phyloP scores from a whole-genome alignment of 2,113 vertebrate species.

The Petrocephalus zakoni region DNA sequence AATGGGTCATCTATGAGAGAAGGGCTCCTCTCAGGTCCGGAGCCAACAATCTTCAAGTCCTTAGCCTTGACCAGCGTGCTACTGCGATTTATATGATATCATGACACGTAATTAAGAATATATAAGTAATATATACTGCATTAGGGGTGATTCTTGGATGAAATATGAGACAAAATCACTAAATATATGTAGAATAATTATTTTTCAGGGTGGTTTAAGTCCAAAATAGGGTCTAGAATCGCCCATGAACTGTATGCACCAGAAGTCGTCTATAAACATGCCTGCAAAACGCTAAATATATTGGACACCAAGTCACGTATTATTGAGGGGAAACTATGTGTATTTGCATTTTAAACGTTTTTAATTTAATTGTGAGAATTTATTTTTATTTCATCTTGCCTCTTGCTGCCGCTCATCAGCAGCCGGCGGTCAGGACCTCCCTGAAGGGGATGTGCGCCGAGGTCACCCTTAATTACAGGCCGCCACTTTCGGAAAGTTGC shows the following conservation, averaged over 20 bases:
- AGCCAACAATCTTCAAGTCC: not conserved
- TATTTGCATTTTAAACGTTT: not conserved
- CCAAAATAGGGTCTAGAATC: too few relatives aligned
- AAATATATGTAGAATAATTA: not conserved
- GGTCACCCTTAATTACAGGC: not conserved
- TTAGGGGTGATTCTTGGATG: not conserved
- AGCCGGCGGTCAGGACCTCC: not conserved
- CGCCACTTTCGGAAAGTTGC: not conserved
- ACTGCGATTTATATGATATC: not conserved
- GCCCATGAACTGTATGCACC: too few relatives aligned
- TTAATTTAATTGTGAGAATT: not conserved
- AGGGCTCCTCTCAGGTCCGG: not conserved
- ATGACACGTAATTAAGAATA: not conserved
- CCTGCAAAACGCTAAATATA: not conserved
- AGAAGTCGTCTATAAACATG: not conserved
- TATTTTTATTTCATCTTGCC: not conserved
- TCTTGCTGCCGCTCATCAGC: not conserved
- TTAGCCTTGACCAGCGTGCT: not conserved
- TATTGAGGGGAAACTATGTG: not conserved
- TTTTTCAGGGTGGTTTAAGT: not conserved
- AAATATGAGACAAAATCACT: not conserved
- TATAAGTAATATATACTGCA: not conserved
- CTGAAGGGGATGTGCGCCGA: too few relatives aligned
- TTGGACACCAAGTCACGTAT: not conserved
- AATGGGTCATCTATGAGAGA: not conserved